Evolutionary conservation across 2,113 vertebrate genomes (phyloP).

Genomic region (Pangasianodon hypophthalmus): DNA sequence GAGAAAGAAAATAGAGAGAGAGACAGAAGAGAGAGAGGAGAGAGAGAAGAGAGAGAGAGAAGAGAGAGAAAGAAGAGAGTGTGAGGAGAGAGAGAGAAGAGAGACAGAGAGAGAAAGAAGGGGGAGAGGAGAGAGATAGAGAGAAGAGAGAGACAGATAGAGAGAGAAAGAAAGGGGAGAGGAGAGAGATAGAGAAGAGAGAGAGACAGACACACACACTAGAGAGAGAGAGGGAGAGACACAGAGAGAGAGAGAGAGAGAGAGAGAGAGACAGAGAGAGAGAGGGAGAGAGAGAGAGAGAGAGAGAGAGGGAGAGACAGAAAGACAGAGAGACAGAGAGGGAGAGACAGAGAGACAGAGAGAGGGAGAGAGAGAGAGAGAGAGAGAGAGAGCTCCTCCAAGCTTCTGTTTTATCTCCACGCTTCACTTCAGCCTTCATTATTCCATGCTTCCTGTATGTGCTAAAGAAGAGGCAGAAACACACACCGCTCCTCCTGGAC

Average conservation of each 20-base stretch:
- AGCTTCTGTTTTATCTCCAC: conserved; percentile 3
- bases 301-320: not conserved
- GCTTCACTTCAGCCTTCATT: not conserved
- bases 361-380: not conserved
- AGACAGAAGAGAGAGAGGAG: too few relatives aligned
- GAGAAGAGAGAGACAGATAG: too few relatives aligned
- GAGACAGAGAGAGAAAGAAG: not conserved
- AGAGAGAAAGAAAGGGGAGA: not conserved
- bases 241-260: not conserved
- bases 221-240: too few relatives aligned
- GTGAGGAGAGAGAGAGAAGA: not conserved
- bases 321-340: not conserved
- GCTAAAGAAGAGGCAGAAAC: not conserved
- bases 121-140: not conserved
- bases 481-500: not conserved
- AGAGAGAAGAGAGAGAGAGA: too few relatives aligned
- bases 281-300: not conserved
- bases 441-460: not conserved
- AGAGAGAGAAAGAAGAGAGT: too few relatives aligned
- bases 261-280: not conserved
- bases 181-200: not conserved
- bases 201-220: too few relatives aligned
- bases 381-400: not conserved
- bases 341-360: too few relatives aligned
- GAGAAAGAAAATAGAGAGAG: too few relatives aligned